These are phyloP conservation scores for Calidris pygmaea DNA, from an alignment of 2,113 vertebrate species.

Conservation along the genomic window DNA sequence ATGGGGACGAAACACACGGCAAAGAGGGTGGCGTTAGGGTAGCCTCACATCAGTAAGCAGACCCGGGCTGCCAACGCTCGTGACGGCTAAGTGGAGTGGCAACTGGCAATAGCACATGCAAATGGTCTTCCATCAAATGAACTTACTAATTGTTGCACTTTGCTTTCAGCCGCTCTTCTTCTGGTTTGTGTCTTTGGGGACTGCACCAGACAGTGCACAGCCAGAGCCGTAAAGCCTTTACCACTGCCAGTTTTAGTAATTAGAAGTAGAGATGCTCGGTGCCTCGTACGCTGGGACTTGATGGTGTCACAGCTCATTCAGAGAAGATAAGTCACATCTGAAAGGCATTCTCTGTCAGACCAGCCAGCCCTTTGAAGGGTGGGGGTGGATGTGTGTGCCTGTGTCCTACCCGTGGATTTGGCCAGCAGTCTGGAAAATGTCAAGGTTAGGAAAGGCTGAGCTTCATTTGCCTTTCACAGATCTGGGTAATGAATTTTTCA, in stretches of 20 bases:
- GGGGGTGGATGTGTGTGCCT: neutral
- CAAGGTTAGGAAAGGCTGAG: constrained; percentile 61
- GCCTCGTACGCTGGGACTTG: rapidly evolving
- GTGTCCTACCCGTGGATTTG: constrained; percentile 33
- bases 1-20: neutral
- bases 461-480: constrained; percentile 54
- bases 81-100: neutral
- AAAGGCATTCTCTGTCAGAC: neutral
- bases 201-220: neutral
- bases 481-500: constrained; percentile 52
- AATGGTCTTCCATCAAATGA: neutral
- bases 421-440: constrained; percentile 65
- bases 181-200: neutral
- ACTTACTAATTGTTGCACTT: neutral
- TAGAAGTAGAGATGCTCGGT: neutral
- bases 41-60: neutral
- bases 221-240: neutral
- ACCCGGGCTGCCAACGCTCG: neutral
- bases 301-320: neutral
- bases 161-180: neutral
- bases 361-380: constrained; percentile 32
- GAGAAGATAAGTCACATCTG: constrained; percentile 13
- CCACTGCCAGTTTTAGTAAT: neutral
- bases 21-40: neutral
- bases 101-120: neutral